Base-by-base conservation (phyloP, 2,797 vertebrate species). In the Lemur catta region DNA sequence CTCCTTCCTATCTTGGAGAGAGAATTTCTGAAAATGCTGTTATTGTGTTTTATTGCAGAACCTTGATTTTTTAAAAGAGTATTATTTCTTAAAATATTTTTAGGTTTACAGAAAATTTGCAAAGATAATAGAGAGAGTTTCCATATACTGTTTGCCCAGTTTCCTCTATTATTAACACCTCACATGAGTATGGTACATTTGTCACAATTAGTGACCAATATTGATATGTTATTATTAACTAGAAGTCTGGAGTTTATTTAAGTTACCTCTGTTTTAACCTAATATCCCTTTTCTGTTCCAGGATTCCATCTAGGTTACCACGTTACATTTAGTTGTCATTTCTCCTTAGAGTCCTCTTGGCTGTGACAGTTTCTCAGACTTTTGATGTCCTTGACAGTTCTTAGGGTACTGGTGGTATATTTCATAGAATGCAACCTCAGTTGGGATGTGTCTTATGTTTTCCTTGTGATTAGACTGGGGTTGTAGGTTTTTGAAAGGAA, bases 11-110 rank as follows among this genome's bases (percentile, higher is more conserved):
- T 84, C 57, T 6, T 63, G 17, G 17, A 75, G 30, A 91, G 48
- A 67, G 33, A 67, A 89, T 81, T 65, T 43, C 20, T 93, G 33
- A 92, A 93, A 92, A 95, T 81, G 59, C 4, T 76, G 95, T 91
- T 90, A 43, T 67, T 87, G n/a, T 72, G 57, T 90, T 96, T 76
- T 94, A 55, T 46, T 78, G 38, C 1, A 57, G 50, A 78, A 48
- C 5, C 13, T 93, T 89, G 69, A 33, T 87, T 90, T 59, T 59
- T 94, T 52, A 0, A 63, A 81, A n/a, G 86, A 78, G 48, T 0
- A 57, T 76, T 24, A 43, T 93, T 74, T 87, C 81, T 96, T 76
- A 81, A 55, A 90, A 59, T 81, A 52, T 41, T 75, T 81, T 50
- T 55, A 50, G 76, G 33, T 67, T 94, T 87, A 67, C 24, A 76